Base-by-base conservation (phyloP, 2,797 vertebrate species). In the Phoebastria nigripes region DNA sequence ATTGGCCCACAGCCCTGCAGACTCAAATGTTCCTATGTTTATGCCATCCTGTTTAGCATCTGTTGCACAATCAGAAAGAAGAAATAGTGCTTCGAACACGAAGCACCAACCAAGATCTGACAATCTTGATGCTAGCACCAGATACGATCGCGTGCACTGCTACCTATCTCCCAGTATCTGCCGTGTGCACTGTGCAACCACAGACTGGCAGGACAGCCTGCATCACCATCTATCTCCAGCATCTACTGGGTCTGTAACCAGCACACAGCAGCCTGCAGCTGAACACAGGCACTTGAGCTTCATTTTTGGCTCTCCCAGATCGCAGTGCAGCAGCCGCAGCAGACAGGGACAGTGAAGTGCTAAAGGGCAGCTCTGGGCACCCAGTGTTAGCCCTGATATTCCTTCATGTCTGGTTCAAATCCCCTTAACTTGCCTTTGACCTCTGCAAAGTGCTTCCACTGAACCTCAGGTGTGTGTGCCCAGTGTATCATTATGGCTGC, bases 111-210 rank as follows among this genome's bases (percentile, higher is more conserved):
- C 47, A 63, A 84, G 25, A 95, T 93, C 91, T 96, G 76, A 71
- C 33, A 51, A 71, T 93, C 90, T 94, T 85, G 93, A 95, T 90
- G 86, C 20, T 66, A 82, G 47, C 6, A 0, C 18, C 47, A 84
- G 96, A 97, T 96, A 96, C 0, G 22, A 65, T 90, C 15, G 12
- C 31, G 13, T 90, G 42, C 82, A 72, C 91, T 88, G 91, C 73
- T 80, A 77, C 51, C 26, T 92, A 96, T 91, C 95, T 96, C 56
- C 47, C 33, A 35, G 56, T 56, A 93, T 95, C 96, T 94, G 77
- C 70, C 14, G 7, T 46, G 47, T 74, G 74, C 2, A 3, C 62
- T n/a, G 18, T 37, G 77, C 55, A 89, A 81, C 80, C 91, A 72
- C 62, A 80, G 85, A 33, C 79, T 91, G 77, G 56, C 62, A 94